phyloP scores from a whole-genome alignment of 2,113 vertebrate genomes.

The Lasiurus borealis region DNA sequence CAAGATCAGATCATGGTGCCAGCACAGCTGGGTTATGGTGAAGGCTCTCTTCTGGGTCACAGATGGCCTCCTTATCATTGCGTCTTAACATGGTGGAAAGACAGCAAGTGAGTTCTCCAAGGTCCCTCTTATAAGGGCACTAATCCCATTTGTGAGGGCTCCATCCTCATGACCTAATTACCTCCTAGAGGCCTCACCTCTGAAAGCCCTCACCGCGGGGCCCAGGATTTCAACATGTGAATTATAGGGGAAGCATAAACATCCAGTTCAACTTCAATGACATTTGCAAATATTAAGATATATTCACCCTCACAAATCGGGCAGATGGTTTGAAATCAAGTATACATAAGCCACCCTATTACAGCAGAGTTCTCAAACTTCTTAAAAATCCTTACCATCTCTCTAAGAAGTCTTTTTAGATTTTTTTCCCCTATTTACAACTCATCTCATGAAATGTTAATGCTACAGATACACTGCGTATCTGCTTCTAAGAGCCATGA shows the following conservation, averaged over 20 bases:
- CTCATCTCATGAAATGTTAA: background rate
- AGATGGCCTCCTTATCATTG: background rate
- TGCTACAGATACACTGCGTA: background rate
- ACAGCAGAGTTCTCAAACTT: background rate
- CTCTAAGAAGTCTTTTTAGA: background rate
- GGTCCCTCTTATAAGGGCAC: background rate
- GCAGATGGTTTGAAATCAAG: background rate
- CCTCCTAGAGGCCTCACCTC: background rate
- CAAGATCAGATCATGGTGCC: too few species aligned
- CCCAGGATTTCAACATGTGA: background rate
- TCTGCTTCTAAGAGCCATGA: background rate
- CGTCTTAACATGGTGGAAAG: background rate
- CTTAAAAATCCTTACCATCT: background rate
- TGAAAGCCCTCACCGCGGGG: background rate
- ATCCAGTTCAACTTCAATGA: background rate
- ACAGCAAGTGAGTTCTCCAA: background rate
- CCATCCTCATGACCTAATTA: background rate
- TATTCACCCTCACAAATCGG: background rate
- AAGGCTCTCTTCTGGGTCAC: background rate
- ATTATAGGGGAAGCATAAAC: background rate
- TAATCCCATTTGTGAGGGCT: background rate
- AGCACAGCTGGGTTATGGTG: background rate
- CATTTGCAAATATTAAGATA: background rate
- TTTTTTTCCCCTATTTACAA: background rate
- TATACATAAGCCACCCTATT: background rate